Conservation (phyloP, 2,113 vertebrate species). For the Rhea pennata region DNA sequence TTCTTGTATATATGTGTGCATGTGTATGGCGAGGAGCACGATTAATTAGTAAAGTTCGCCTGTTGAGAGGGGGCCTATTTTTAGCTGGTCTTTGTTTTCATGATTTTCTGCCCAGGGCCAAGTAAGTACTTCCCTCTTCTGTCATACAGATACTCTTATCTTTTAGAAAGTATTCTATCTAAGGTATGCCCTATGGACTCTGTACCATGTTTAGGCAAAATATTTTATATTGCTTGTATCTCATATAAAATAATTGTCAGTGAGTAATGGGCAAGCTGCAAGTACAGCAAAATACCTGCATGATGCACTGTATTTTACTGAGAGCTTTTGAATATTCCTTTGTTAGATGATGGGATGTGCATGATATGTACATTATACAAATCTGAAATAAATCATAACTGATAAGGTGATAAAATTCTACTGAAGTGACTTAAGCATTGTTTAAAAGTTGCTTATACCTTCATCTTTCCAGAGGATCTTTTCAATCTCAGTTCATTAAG, state of each 20-base stretch:
- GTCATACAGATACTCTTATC: background rate
- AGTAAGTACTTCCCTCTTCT: background rate
- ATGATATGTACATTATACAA: background rate
- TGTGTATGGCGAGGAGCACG: background rate
- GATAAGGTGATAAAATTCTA: background rate
- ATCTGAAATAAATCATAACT: background rate
- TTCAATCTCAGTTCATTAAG: background rate
- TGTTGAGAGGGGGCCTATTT: background rate
- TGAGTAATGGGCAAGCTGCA: background rate
- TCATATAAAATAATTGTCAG: background rate
- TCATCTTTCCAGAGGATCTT: background rate
- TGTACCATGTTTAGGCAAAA: background rate
- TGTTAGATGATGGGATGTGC: background rate
- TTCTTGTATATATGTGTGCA: background rate
- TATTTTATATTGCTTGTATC: background rate
- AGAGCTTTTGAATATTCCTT: background rate
- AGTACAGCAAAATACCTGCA: background rate
- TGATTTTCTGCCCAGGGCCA: background rate
- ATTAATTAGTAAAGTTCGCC: background rate
- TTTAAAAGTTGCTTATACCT: background rate
- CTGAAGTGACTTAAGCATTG: background rate
- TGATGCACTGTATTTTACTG: background rate
- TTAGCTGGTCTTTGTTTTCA: background rate
- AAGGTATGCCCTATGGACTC: accelerated
- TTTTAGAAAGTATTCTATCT: background rate